Percentiles rank a stretch among this genome's conserved stretches.
Evolutionary conservation across 2,113 vertebrate genomes (phyloP).

Genomic region (Serinus canaria): DNA sequence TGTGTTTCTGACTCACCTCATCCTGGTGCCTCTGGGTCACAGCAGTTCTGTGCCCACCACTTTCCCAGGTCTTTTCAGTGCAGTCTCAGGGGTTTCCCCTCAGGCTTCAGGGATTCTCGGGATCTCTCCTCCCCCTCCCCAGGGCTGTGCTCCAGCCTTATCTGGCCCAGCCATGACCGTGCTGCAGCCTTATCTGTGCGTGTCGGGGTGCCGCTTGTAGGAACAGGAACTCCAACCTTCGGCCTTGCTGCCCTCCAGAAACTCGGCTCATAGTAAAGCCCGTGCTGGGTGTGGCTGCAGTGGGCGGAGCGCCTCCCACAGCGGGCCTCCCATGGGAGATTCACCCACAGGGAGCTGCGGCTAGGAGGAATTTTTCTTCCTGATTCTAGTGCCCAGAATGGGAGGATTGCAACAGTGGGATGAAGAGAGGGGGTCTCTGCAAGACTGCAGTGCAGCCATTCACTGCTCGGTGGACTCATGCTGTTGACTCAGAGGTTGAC

Average conservation of each 20-base stretch:
- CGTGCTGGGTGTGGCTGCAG: rapidly evolving
- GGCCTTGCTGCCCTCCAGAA: not conserved
- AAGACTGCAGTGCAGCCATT: not conserved
- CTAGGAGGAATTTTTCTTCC: not conserved
- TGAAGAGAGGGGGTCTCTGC: not conserved
- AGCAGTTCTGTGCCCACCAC: not conserved
- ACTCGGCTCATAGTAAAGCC: not conserved
- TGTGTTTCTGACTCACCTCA: not conserved
- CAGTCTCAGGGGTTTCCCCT: not conserved
- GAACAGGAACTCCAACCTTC: not conserved
- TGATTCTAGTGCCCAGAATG: not conserved
- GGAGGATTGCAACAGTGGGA: not conserved
- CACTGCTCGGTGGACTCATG: not conserved
- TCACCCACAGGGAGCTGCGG: not conserved
- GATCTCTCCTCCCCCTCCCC: not conserved
- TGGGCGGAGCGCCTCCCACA: rapidly evolving
- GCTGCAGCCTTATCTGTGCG: not conserved
- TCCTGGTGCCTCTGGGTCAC: not conserved
- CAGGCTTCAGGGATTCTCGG: rapidly evolving
- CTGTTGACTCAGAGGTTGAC: not conserved
- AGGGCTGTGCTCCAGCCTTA: not conserved
- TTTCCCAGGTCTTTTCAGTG: not conserved
- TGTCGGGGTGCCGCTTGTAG: rapidly evolving
- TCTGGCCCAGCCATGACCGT: not conserved
- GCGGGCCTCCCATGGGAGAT: not conserved